phyloP scores from a whole-genome alignment of 2,113 vertebrate genomes.

The Rhombomys opimus region DNA sequence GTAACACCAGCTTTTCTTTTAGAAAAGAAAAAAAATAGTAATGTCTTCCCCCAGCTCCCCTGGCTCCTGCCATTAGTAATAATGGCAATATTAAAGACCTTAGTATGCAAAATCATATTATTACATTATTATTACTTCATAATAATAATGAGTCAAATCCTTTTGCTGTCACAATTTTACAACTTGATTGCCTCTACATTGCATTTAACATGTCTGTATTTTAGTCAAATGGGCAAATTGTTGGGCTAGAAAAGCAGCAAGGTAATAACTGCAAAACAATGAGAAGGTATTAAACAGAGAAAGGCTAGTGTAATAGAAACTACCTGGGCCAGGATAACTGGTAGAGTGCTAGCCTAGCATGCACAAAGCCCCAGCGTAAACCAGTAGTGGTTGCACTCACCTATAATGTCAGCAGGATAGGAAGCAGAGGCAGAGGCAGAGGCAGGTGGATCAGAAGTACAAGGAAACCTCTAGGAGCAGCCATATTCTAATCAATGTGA shows the following conservation, averaged over 20 bases:
- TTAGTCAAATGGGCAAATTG: conserved; percentile 39
- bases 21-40: conserved; percentile 21
- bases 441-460: not conserved
- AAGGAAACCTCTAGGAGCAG: not conserved
- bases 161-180: conserved; percentile 39
- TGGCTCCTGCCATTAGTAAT: not conserved
- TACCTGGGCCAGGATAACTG: not conserved
- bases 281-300: not conserved
- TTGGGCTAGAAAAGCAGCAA: conserved; percentile 51
- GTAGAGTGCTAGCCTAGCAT: not conserved
- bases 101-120: conserved; percentile 30
- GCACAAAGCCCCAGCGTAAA: not conserved
- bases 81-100: not conserved
- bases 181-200: not conserved
- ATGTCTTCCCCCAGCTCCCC: not conserved
- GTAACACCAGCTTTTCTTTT: conserved; percentile 20
- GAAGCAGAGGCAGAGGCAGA: not conserved
- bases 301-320: conserved; percentile 6
- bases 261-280: conserved; percentile 1
- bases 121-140: not conserved
- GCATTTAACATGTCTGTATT: not conserved
- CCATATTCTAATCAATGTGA: not conserved
- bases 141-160: conserved; percentile 47
- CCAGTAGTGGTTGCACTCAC: not conserved
- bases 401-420: not conserved